Evolutionary conservation across 2,797 vertebrate genomes (phyloP).

Genomic region (Intellagama lesueurii): DNA sequence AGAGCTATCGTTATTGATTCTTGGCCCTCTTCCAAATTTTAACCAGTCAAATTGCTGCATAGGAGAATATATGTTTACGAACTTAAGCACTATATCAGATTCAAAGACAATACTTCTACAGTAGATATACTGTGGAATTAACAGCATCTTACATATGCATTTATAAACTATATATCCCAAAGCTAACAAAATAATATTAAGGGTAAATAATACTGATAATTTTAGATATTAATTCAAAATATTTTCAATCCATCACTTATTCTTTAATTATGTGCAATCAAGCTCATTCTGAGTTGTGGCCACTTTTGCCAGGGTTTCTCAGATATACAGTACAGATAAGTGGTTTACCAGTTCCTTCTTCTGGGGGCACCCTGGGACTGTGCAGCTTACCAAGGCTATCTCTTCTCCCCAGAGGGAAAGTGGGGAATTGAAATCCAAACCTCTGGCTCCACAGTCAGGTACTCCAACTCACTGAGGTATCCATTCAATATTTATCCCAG

Average conservation of each 20-base stretch:
- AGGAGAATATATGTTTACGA: background rate
- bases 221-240: background rate
- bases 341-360: too few species aligned
- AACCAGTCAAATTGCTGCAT: slow-evolving; percentile 2
- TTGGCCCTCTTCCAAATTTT: slow-evolving; percentile 13
- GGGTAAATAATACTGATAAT: background rate
- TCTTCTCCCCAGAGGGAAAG: too few species aligned
- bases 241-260: background rate
- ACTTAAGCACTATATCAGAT: background rate
- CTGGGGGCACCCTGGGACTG: too few species aligned
- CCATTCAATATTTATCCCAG: too few species aligned
- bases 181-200: background rate
- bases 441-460: too few species aligned
- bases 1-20: slow-evolving; percentile 48
- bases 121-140: background rate
- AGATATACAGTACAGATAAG: too few species aligned
- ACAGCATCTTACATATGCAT: background rate
- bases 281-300: too few species aligned
- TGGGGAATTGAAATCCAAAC: too few species aligned
- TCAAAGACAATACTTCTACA: background rate
- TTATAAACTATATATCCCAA: background rate
- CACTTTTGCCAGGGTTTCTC: background rate
- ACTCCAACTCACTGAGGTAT: background rate
- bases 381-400: too few species aligned
- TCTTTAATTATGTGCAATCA: too few species aligned